Base-by-base conservation (phyloP, 2,797 vertebrate species). In the Chloroceryle amazona region DNA sequence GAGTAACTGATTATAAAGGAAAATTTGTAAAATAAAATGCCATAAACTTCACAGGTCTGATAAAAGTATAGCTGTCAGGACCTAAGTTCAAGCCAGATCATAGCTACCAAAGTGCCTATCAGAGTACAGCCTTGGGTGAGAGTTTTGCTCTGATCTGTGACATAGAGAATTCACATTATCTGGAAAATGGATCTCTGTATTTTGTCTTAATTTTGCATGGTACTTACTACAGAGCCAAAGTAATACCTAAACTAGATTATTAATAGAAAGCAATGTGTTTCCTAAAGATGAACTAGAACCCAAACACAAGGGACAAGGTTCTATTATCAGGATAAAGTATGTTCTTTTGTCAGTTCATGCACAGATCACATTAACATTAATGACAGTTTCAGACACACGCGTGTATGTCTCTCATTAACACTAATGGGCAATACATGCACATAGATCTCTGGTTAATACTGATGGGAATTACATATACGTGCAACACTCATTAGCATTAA, bases 401-500 rank as follows among this genome's bases (percentile, higher is more conserved):
- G 6, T 88, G 68, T 91, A 31, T 49, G 39, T 61, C 55, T 85
- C 78, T 87, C 86, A 84, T 90, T 93, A 93, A 28, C 61, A 57
- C 80, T 93, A 95, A 89, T 83, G 61, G 85, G 71, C 79, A 58
- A 15, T 67, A 75, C 68, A 65, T 8, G 7, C 80, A 81, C 90
- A 57, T n/a, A 41, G 62, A 79, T 74, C 54, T 72, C 13, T 23
- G 51, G 29, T 51, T 80, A 90, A 85, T 66, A 60, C 72, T 81
- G 84, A 14, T 74, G 67, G 93, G 74, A 95, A 58, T 74, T 67
- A n/a, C 57, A 8, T 71, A 11, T 39, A 75, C 4, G 2, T 89
- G 83, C 78, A 93, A 49, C 5, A 0, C 63, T 96, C 91, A 82
- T 96, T 96, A 96, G 52, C 90, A 87, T 92, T 96, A 93, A 95